phyloP scores from a whole-genome alignment of 2,888 invertebrate species.

The Agriopis marginaria region DNA sequence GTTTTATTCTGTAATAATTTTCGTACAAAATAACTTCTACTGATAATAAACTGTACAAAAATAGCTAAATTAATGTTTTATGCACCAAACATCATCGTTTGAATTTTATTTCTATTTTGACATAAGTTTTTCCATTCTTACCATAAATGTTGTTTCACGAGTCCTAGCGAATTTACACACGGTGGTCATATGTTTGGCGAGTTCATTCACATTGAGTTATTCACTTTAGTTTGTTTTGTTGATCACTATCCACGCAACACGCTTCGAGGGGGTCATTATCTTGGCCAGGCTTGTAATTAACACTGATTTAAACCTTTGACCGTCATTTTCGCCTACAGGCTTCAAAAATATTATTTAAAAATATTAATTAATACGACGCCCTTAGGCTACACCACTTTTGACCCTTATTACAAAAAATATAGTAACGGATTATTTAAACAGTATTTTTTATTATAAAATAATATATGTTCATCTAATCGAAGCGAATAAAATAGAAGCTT shows the following conservation, averaged over 20 bases:
- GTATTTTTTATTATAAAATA: too few species aligned
- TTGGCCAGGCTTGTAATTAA: neutral
- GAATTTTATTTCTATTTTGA: conserved; percentile 47
- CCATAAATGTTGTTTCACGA: conserved; percentile 61
- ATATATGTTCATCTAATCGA: too few species aligned
- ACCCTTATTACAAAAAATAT: too few species aligned
- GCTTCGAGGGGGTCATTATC: conserved; percentile 32
- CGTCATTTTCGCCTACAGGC: too few species aligned
- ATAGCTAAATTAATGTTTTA: conserved; percentile 30
- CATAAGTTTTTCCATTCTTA: conserved; percentile 57
- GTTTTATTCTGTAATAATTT: too few species aligned
- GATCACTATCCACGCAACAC: conserved; percentile 45
- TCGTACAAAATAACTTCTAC: neutral
- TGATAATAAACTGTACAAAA: conserved; percentile 19
- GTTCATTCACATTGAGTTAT: conserved; percentile 78
- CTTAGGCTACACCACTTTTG: too few species aligned
- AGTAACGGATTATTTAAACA: too few species aligned
- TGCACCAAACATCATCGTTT: conserved; percentile 56
- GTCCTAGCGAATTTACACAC: conserved; percentile 85
- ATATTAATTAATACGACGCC: too few species aligned
- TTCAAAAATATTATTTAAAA: too few species aligned
- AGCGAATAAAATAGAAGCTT: too few species aligned
- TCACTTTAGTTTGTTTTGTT: conserved; percentile 80
- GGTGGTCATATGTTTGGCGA: conserved; percentile 85
- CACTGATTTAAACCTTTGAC: neutral